Base-by-base conservation (phyloP, 1,140 invertebrate species). In the Dinoponera quadriceps region DNA sequence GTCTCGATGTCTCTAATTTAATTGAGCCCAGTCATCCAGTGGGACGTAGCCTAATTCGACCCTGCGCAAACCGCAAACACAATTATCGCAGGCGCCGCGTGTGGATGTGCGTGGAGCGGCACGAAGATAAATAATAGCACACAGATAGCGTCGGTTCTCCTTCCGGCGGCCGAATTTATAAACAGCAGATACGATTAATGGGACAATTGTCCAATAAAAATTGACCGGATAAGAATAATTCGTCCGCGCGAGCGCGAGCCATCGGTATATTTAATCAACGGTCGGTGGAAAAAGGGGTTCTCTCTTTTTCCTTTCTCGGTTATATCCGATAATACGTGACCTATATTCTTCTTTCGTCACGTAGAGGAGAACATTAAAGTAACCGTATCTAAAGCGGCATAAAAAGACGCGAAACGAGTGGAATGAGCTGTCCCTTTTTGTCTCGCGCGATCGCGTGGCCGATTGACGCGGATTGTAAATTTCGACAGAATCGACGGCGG, bases 401-500 rank as follows among this genome's bases (percentile, higher is more conserved):
- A 38, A 48, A 65, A 3, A 5, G 20, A 38, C 16, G 62, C 60
- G 20, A 44, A 0, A 25, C 14, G 54, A 18, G 57, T 7, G 11
- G 38, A 44, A 44, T 7, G 38, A 1, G 38, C 9, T 9, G 29
- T 33, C 29, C 5, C 29, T 33, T 2, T 33, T 5, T 33, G 29
- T 33, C 29, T 5, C 29, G 3, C 38, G 27, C 13, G 5, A 33
- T 44, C 44, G 57, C 44, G 29, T 25, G 54, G 54, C 18, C 63
- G 48, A 59, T 69, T 38, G 29, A 33, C 16, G 27, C 49, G 66
- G 60, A 81, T 81, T 83, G 48, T 49, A 85, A 77, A 87, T 87
- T 88, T 87, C 72, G 85, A 84, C 77, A 68, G 66, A 88, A 87
- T 81, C 74, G 82, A 65, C 82, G 44, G 3, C 66, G 77, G 72